Conservation (phyloP, 2,797 vertebrate species). For the Alexandromys oeconomus region DNA sequence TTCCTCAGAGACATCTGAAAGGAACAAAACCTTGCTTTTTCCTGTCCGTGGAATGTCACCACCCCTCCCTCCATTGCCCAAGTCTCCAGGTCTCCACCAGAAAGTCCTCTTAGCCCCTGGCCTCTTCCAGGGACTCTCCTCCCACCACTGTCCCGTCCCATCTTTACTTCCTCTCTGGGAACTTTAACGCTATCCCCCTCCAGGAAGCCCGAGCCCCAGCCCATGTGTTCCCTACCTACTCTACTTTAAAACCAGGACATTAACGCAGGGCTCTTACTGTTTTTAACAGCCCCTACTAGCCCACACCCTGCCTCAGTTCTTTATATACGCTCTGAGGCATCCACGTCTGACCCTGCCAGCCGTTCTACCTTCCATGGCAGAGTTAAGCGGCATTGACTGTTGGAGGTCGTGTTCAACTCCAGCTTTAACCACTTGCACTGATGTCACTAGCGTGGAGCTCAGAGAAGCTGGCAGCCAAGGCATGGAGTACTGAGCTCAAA, state of each 20-base stretch:
- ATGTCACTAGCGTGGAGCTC: constrained; percentile 60
- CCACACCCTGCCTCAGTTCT: constrained; percentile 42
- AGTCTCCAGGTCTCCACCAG: background rate
- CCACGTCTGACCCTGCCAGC: constrained; percentile 48
- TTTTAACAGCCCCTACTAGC: constrained; percentile 4
- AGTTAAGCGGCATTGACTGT: constrained; percentile 59
- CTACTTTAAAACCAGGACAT: background rate
- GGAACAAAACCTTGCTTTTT: constrained; percentile 48
- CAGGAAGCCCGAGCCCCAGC: background rate
- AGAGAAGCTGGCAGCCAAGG: constrained; percentile 63
- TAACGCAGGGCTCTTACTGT: background rate
- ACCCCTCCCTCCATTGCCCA: background rate
- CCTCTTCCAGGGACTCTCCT: background rate
- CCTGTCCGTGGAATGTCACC: background rate
- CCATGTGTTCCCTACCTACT: background rate
- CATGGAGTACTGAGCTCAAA: constrained; percentile 33
- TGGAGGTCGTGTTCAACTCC: constrained; percentile 41
- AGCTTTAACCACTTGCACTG: background rate
- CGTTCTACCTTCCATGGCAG: constrained; percentile 64
- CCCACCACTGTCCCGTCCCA: background rate
- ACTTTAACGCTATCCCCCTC: background rate
- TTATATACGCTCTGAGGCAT: constrained; percentile 11
- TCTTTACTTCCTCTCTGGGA: background rate
- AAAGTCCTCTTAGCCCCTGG: background rate
- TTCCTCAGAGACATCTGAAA: constrained; percentile 80